These are phyloP conservation scores for Epicauta chinensis DNA, from an alignment of 1,140 invertebrate genomes.

Conservation along the genomic window DNA sequence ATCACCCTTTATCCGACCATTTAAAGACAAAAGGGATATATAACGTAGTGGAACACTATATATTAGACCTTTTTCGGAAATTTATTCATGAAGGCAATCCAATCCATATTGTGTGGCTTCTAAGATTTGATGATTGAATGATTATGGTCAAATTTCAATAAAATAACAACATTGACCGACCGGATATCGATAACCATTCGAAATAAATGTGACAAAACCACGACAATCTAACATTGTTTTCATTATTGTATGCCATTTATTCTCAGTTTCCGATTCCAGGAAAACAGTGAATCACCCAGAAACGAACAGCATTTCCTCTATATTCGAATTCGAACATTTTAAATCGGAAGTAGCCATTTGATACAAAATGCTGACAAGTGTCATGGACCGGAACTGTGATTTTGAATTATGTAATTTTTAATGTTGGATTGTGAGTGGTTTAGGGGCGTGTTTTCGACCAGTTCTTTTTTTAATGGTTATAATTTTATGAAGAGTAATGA, in stretches of 20 bases:
- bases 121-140: too few relatives aligned
- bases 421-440: slow-evolving; percentile 21
- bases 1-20: too few relatives aligned
- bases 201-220: too few relatives aligned
- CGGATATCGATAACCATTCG: too few relatives aligned
- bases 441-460: slow-evolving; percentile 23
- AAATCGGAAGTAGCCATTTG: slow-evolving; percentile 39
- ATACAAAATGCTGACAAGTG: slow-evolving; percentile 30
- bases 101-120: too few relatives aligned
- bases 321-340: slow-evolving; percentile 27
- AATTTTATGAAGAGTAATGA: slow-evolving; percentile 19
- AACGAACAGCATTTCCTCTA: slow-evolving; percentile 24
- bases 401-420: slow-evolving; percentile 41
- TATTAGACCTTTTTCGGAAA: too few relatives aligned
- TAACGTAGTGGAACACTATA: too few relatives aligned
- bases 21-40: too few relatives aligned
- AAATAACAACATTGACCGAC: too few relatives aligned
- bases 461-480: slow-evolving; percentile 14
- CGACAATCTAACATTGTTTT: slow-evolving; percentile 22
- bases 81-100: too few relatives aligned
- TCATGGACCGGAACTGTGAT: slow-evolving; percentile 31
- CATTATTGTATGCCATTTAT: slow-evolving; percentile 28
- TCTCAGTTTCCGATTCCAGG: slow-evolving; percentile 24
- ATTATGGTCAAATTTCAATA: too few relatives aligned
- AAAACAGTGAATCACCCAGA: slow-evolving; percentile 26